These are phyloP conservation scores for Resseliella maxima DNA, from an alignment of 2,888 invertebrate genomes.

Conservation along the genomic window DNA sequence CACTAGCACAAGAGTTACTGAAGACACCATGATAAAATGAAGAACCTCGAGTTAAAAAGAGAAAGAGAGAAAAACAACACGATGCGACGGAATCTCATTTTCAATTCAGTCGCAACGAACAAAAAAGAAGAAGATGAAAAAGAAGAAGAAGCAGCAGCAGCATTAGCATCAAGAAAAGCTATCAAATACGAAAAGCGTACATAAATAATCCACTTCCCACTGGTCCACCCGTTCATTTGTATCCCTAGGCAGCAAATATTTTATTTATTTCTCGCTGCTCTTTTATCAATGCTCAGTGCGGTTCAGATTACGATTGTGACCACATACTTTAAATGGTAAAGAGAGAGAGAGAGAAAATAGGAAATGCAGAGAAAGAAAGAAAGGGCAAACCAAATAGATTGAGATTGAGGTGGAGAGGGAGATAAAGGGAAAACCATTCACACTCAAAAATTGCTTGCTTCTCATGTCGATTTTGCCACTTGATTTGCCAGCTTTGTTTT, in stretches of 20 bases:
- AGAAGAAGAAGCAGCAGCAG: not conserved
- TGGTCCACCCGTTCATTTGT: constrained; percentile 38
- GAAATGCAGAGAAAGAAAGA: no score
- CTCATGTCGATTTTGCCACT: not conserved
- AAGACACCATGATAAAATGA: not conserved
- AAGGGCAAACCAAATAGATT: no score
- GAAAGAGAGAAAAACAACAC: not conserved
- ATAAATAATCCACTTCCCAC: constrained; percentile 46
- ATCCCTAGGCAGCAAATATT: constrained; percentile 34
- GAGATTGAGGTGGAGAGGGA: no score
- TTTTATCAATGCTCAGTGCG: not conserved
- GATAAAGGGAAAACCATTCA: no score
- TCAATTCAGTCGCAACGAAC: not conserved
- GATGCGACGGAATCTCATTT: no score
- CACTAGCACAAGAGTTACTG: no score
- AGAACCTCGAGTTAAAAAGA: not conserved
- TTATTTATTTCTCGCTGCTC: constrained; percentile 22
- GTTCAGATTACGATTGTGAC: not conserved
- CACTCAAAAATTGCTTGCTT: not conserved
- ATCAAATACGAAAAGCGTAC: not conserved
- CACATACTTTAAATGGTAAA: no score
- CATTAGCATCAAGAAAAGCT: not conserved
- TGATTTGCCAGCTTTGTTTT: not conserved
- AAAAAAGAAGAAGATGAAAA: not conserved
- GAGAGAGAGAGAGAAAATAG: no score